Percentiles rank a stretch among this genome's conserved stretches.
These are phyloP conservation scores for Mustelus asterias DNA, from an alignment of 2,113 vertebrate species.

Conservation along the genomic window DNA sequence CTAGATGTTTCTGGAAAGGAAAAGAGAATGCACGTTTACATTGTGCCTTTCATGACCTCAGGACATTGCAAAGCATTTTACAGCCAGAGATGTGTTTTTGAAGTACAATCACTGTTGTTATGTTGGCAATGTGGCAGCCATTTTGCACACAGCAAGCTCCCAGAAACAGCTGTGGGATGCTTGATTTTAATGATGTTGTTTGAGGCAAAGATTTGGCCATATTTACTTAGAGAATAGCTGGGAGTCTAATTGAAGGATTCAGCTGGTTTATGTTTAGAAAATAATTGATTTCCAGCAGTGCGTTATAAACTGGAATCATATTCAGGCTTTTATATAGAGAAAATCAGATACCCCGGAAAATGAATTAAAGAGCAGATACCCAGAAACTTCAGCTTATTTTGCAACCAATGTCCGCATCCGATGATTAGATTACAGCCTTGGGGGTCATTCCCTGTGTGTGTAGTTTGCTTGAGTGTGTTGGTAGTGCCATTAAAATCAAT, in stretches of 20 bases:
- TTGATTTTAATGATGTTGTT: neutral
- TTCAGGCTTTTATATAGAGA: neutral
- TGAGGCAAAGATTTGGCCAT: neutral
- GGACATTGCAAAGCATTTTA: neutral
- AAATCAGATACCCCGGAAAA: neutral
- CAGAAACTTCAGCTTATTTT: neutral
- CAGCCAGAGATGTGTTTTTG: neutral
- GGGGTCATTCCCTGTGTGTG: neutral
- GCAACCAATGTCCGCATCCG: neutral
- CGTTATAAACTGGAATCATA: neutral
- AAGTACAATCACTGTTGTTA: neutral
- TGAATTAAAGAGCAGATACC: neutral
- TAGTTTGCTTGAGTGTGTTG: neutral
- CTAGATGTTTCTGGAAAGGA: neutral
- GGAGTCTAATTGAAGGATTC: neutral
- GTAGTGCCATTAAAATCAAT: neutral
- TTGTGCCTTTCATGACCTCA: neutral
- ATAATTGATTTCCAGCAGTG: neutral
- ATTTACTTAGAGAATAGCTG: neutral
- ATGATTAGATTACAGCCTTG: neutral
- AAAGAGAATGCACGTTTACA: neutral
- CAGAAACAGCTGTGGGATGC: neutral
- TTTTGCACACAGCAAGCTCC: neutral
- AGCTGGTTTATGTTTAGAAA: neutral
- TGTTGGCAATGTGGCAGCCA: neutral